Conservation (phyloP, 2,888 invertebrate species). For the Yponomeuta evonymella region DNA sequence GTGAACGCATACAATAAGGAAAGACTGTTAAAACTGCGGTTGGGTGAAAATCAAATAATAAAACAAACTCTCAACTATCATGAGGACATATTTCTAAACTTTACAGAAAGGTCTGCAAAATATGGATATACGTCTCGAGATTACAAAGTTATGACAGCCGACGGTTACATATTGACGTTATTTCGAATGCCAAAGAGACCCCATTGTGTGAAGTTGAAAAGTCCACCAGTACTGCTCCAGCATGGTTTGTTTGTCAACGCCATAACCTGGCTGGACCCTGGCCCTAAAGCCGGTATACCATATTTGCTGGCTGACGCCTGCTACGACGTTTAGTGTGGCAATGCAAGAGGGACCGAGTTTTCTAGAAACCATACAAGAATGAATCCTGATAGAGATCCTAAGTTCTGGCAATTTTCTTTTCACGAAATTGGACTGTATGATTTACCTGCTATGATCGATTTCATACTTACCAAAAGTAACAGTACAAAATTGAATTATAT, state of each 20-base stretch:
- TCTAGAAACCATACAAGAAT: conserved; percentile 57
- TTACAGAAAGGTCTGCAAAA: conserved; percentile 26
- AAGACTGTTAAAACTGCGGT: neutral
- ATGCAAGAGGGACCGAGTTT: conserved; percentile 79
- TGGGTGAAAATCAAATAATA: neutral
- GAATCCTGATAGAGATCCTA: conserved; percentile 32
- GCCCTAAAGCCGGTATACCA: neutral
- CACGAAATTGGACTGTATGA: conserved; percentile 83
- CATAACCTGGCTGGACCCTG: conserved; percentile 8
- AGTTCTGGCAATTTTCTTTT: conserved; percentile 79
- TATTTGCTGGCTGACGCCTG: conserved; percentile 9
- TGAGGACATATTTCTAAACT: conserved; percentile 19
- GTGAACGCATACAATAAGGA: neutral
- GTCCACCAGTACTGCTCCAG: conserved; percentile 4
- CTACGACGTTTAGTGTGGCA: conserved; percentile 76
- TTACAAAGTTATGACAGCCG: conserved; percentile 21
- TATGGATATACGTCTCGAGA: conserved; percentile 21
- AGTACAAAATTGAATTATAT: conserved; percentile 70
- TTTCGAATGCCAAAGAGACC: conserved; percentile 25
- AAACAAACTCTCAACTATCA: neutral
- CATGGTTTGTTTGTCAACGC: conserved; percentile 14
- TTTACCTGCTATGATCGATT: conserved; percentile 82
- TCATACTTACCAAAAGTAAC: conserved; percentile 65
- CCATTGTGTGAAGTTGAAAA: neutral
- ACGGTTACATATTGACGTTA: conserved; percentile 36